Conservation (phyloP, 2,888 invertebrate species). For the Melanotus villosus region DNA sequence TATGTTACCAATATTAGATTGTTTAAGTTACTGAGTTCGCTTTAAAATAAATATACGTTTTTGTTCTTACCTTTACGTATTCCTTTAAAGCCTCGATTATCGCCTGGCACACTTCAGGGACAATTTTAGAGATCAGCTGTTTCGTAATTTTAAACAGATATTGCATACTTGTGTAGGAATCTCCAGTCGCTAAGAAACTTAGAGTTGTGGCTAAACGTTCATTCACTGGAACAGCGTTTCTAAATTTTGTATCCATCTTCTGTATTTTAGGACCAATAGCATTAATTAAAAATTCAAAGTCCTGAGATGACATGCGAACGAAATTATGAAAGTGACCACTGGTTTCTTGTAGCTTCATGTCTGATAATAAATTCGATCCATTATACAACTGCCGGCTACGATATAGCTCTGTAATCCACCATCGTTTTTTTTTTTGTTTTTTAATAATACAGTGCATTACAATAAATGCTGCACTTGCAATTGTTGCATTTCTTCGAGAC, state of each 20-base stretch:
- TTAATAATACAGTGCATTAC: background rate
- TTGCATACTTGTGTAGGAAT: slow-evolving; percentile 10
- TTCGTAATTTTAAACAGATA: slow-evolving; percentile 19
- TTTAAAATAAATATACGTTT: too few relatives aligned
- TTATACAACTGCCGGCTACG: background rate
- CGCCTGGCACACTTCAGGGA: too few relatives aligned
- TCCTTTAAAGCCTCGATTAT: too few relatives aligned
- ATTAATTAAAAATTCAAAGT: background rate
- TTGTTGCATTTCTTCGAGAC: background rate
- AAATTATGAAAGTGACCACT: slow-evolving; percentile 1
- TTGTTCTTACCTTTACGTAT: too few relatives aligned
- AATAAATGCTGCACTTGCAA: slow-evolving; percentile 2
- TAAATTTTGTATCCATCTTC: slow-evolving; percentile 1
- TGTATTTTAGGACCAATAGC: background rate
- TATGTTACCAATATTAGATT: too few relatives aligned
- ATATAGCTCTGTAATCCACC: background rate
- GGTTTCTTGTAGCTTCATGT: slow-evolving; percentile 3
- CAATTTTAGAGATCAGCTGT: too few relatives aligned
- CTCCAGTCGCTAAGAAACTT: background rate
- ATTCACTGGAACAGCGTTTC: background rate
- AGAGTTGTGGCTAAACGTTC: background rate
- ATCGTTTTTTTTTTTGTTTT: background rate
- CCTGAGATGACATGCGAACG: background rate
- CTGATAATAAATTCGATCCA: background rate
- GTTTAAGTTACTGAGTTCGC: too few relatives aligned